Evolutionary conservation across 1,140 invertebrate genomes (phyloP), one percentile per base, ranked within the genome.

Genomic region (Panagrolaimus sp.): DNA sequence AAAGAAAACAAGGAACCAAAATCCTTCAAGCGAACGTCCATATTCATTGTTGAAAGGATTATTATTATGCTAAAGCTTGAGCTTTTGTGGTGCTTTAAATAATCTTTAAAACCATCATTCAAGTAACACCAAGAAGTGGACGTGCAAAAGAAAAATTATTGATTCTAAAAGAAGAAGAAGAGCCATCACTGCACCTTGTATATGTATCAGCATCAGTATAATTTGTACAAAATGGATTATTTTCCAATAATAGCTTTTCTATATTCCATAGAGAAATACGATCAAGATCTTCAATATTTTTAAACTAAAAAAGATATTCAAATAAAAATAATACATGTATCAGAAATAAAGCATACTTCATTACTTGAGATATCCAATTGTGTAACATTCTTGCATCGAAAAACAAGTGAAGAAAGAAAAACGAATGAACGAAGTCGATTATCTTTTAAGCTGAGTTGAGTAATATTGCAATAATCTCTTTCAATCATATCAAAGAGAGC

Each of bases 281-380:
- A 16, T 65, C 62, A 20, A 74, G 51, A 42, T 74, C 68, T 44
- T 68, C 63, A 9, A 74, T 65, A 14, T 63, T 64, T 9, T 71
- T 63, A 38, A 73, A 61, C 72, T 73, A 46, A 13, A 68, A 47
- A 69, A n/a, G 7, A 23, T n/a, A n/a, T n/a, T n/a, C n/a, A 44
- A 27, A 38, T 11, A 44, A n/a, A 2, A 44, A 16, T 8, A 9
- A 8, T 5, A 16, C 43, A 8, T 38, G 20, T 45, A 53, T 44
- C 31, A 38, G 31, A 38, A 38, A 38, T 7, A 38, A 73, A 73
- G 13, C 69, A 14, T 45, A 74, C 67, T 23, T 77, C 48, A 68
- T 74, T 74, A 23, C 70, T 68, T 14, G 73, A 72, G 9, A 74
- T 20, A 48, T 74, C 73, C 20, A 74, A 65, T 51, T 74, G 68